Evolutionary conservation across 2,888 invertebrate genomes (phyloP).

Genomic region (Campoplex nolae): DNA sequence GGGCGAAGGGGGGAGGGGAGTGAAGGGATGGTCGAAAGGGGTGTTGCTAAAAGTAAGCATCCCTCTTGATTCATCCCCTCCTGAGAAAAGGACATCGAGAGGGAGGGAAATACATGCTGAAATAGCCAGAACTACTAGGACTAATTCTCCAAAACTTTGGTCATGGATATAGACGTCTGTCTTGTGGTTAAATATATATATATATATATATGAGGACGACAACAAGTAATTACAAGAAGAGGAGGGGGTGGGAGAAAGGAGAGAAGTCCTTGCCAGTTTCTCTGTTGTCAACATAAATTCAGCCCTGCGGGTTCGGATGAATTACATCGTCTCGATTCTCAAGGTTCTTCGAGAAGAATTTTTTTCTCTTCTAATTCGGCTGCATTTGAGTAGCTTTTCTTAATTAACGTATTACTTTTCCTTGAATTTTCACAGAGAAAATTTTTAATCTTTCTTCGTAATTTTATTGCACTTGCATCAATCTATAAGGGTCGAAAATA

Average conservation of each 20-base stretch:
- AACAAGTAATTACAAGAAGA: constrained; percentile 52
- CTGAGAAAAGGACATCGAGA: background rate
- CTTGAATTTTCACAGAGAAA: background rate
- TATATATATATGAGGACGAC: constrained; percentile 30
- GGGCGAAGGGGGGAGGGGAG: background rate
- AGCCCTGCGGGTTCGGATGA: constrained; percentile 16
- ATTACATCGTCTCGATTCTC: constrained; percentile 27
- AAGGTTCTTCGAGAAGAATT: background rate
- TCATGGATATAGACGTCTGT: constrained; percentile 43
- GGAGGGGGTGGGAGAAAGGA: background rate
- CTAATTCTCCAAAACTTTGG: constrained; percentile 61
- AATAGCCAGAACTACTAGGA: constrained; percentile 51
- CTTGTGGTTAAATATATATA: background rate
- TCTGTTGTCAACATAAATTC: constrained; percentile 32
- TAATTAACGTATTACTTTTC: background rate
- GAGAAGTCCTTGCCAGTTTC: constrained; percentile 28
- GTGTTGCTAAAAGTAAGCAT: constrained; percentile 26
- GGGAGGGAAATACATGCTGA: background rate
- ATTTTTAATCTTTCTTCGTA: background rate
- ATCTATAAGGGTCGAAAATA: background rate
- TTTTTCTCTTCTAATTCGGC: background rate
- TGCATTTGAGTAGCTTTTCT: constrained; percentile 9
- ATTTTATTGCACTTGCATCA: background rate
- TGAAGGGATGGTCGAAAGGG: background rate
- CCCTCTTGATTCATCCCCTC: background rate